Base-by-base conservation (phyloP, 2,113 vertebrate species). In the Fukomys damarensis region DNA sequence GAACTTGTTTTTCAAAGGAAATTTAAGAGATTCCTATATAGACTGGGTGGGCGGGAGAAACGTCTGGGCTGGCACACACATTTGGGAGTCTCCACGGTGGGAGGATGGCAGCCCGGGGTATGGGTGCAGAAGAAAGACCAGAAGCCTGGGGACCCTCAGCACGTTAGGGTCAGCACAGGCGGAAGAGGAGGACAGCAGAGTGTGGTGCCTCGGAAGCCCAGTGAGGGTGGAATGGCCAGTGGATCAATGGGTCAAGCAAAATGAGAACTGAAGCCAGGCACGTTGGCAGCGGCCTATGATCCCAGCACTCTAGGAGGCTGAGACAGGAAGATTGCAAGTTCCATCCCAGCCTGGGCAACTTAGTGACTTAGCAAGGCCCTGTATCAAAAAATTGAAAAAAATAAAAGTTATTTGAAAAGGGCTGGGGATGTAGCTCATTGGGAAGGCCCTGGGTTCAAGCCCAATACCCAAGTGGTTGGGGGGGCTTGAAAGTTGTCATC, bases 181-280 rank as follows among this genome's bases (percentile, higher is more conserved):
- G 46, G 20, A 12, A 5, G n/a, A 76, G 59, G 59, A 24, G 46
- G 41, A 12, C 19, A 3, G 22, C 32, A 24, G 49, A 61, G 6
- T 0, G 6, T 11, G 20, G 35, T 11, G 19, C 30, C 2, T 1
- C 6, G 5, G 38, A 41, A 35, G 86, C 14, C 24, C 35, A 8
- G 58, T 5, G 19, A 56, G 9, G 66, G 17, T 6, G 2, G 1
- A 74, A 28, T 52, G 59, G 2, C n/a, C n/a, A 2, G 12, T 3
- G 12, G 0, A 49, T 41, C 68, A 2, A 6, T 0, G 9, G 43
- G 35, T 38, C 30, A 8, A 58, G 16, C 20, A 19, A 63, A 80
- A 61, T 6, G 24, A 38, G 43, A n/a, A 26, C 68, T 0, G 19
- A 35, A 59, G 56, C 1, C 22, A 2, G 22, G 19, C 70, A 4